Evolutionary conservation across 2,797 vertebrate species (phyloP).

Genomic region (Alauda arvensis): DNA sequence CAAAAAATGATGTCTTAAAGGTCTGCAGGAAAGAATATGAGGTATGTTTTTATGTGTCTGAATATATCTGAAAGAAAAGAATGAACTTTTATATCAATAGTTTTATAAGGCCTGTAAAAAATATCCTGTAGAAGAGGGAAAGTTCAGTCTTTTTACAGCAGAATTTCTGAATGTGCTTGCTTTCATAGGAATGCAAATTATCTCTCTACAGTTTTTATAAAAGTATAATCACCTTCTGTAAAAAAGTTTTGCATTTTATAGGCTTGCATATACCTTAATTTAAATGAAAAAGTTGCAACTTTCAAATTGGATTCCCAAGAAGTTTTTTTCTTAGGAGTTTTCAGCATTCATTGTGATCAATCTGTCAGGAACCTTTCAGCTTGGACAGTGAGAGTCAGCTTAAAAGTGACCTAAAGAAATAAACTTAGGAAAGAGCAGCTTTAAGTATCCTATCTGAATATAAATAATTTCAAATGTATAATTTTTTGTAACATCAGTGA

Average conservation of each 20-base stretch:
- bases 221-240: not conserved
- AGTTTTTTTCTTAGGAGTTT: not conserved
- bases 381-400: not conserved
- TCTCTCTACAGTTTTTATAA: not conserved
- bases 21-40: constrained; percentile 95
- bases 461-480: not conserved
- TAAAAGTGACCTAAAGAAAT: not conserved
- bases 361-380: constrained; percentile 2
- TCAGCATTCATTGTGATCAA: not conserved
- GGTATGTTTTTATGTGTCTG: constrained; percentile 67
- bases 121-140: not conserved
- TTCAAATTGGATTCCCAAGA: not conserved
- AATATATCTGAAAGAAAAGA: not conserved
- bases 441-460: not conserved
- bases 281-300: not conserved
- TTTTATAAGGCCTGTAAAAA: not conserved
- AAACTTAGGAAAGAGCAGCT: not conserved
- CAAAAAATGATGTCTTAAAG: constrained; percentile 92
- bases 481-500: not conserved
- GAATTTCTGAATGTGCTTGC: not conserved
- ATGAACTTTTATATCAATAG: not conserved
- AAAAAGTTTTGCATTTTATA: not conserved
- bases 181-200: not conserved
- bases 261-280: not conserved
- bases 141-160: not conserved